phyloP scores from a whole-genome alignment of 2,113 vertebrate species.

The Chelonoidis abingdonii region DNA sequence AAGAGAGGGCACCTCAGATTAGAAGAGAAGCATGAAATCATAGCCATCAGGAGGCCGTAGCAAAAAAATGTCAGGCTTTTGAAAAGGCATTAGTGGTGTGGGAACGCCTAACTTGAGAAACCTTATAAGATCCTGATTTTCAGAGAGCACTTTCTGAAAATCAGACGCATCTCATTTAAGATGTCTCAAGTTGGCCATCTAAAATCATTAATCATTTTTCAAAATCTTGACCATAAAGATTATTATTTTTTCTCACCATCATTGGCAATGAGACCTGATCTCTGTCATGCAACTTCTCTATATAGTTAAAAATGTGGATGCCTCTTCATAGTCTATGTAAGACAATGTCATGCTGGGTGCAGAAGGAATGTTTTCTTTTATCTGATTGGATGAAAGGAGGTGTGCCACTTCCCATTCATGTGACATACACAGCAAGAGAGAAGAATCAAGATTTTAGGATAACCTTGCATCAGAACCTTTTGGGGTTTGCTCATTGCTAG shows the following conservation, averaged over 20 bases:
- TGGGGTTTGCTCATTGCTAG: neutral
- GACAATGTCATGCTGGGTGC: neutral
- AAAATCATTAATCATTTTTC: neutral
- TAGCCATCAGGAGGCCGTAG: neutral
- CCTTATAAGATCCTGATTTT: neutral
- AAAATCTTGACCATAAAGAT: neutral
- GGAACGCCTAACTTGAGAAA: neutral
- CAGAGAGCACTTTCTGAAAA: neutral
- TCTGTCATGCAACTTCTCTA: neutral
- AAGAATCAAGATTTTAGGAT: rapidly evolving
- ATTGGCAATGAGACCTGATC: neutral
- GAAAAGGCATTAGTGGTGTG: neutral
- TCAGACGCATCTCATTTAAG: neutral
- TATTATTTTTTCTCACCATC: neutral
- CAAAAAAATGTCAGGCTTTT: neutral
- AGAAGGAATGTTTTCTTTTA: neutral
- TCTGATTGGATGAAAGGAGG: neutral
- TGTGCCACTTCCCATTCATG: neutral
- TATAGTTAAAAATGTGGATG: neutral
- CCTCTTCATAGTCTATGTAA: neutral
- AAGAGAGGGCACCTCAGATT: neutral
- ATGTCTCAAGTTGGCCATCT: neutral
- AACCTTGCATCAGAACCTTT: neutral
- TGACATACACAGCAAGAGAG: neutral
- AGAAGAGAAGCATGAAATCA: neutral